Evolutionary conservation across 1,140 invertebrate species (phyloP).

Genomic region (Psilanteris sp.): DNA sequence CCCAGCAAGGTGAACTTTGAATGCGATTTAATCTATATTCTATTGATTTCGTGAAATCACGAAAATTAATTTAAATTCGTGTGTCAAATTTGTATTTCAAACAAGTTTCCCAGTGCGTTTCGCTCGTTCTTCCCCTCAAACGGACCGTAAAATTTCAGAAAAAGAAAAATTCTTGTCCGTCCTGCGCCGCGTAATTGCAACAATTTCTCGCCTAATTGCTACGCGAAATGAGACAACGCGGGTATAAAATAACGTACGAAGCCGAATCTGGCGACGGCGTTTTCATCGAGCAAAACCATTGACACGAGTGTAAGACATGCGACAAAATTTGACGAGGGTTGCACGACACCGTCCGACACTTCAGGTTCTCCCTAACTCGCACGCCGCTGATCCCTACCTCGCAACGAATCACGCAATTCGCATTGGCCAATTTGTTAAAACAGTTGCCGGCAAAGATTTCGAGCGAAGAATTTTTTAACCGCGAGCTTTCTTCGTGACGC

Average conservation of each 20-base stretch:
- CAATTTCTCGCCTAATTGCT: no score
- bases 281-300: constrained; percentile 30
- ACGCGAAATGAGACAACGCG: constrained; percentile 10
- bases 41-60: no score
- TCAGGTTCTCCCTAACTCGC: neutral
- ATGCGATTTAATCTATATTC: no score
- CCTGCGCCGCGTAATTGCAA: no score
- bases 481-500: constrained; percentile 22
- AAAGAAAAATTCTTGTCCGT: no score
- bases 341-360: constrained; percentile 41
- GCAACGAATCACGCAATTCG: constrained; percentile 38
- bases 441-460: constrained; percentile 21
- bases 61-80: no score
- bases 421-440: constrained; percentile 46
- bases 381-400: constrained; percentile 10
- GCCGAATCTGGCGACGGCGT: constrained; percentile 7
- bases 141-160: no score
- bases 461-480: constrained; percentile 16
- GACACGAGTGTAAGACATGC: constrained; percentile 48
- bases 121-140: no score
- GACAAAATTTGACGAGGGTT: constrained; percentile 50
- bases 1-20: no score
- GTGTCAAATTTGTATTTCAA: no score
- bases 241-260: no score
- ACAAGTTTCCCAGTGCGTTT: no score